Evolutionary conservation across 2,113 vertebrate genomes (phyloP), one percentile per base, ranked within the genome.

Genomic region (Pseudopipra pipra): DNA sequence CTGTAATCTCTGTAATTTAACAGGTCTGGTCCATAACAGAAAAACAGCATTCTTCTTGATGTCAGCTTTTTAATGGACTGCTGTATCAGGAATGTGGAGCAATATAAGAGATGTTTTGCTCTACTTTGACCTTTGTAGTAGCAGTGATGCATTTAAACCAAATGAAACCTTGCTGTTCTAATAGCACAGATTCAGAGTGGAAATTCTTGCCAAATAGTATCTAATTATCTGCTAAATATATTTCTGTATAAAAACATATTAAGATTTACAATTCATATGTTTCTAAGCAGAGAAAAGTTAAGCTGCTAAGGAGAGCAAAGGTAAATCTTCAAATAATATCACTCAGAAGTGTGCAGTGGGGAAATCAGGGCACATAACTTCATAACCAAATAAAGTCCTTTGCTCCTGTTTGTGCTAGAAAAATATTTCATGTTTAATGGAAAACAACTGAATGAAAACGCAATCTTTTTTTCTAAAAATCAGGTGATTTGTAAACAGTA

Each of bases 81-180:
- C 54, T 70, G 41, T 70, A 24, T 76, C 58, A 89, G 37, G 18
- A 72, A 61, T 41, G 20, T 41, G 70, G 24, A 85, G 44, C 31
- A 89, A 83, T 13, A 79, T 39, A 87, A 55, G 56, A 91, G 25
- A 83, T 70, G 8, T 51, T 95, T 95, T 94, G 20, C 75, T 87
- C 49, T 22, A n/a, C 39, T 96, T 43, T 93, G 91, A 87, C 49
- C 78, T 96, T 85, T 73, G 39, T 76, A 79, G 46, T 58, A 87
- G 41, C 49, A 72, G 37, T 66, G 56, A 79, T 65, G 41, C 0
- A 0, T 68, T 84, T 92, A 94, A 93, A 95, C 20, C 47, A 83
- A 49, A 88, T 87, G 58, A 89, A 85, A 92, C 21, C 19, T 66
- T 94, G 33, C n/a, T 90, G 25, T 78, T 61, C 43, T 95, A 81